Conservation (phyloP, 2,888 invertebrate genomes). For the Melipona bicolor region DNA sequence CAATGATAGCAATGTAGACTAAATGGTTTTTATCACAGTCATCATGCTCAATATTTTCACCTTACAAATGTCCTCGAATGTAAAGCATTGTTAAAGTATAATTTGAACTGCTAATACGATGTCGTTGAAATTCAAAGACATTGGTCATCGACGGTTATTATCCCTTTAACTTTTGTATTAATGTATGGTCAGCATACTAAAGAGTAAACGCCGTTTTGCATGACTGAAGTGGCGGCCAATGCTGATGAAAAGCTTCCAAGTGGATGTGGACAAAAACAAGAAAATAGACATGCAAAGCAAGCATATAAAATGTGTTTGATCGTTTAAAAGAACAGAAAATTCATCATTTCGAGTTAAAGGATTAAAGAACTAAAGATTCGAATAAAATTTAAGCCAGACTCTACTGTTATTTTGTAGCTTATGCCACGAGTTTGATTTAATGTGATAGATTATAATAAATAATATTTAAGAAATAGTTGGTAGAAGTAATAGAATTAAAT, state of each 20-base stretch:
- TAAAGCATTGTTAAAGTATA: slow-evolving; percentile 19
- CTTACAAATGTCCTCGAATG: slow-evolving; percentile 9
- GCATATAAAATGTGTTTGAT: background rate
- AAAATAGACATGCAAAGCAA: background rate
- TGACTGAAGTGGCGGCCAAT: slow-evolving; percentile 11
- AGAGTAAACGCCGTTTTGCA: slow-evolving; percentile 21
- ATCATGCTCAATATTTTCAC: background rate
- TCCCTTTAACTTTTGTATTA: slow-evolving; percentile 41
- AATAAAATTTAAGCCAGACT: background rate
- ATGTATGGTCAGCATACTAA: slow-evolving; percentile 18
- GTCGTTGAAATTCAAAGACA: slow-evolving; percentile 38
- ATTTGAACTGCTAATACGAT: slow-evolving; percentile 19
- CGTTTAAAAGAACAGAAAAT: background rate
- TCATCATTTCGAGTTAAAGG: background rate
- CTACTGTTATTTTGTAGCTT: background rate
- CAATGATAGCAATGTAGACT: background rate
- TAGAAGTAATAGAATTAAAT: background rate
- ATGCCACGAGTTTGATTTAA: background rate
- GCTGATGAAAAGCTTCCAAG: slow-evolving; percentile 15
- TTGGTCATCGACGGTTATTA: slow-evolving; percentile 19
- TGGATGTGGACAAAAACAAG: slow-evolving; percentile 1
- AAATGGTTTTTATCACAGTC: slow-evolving; percentile 4
- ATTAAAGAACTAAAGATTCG: background rate
- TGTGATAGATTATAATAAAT: background rate
- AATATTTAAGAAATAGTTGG: background rate